phyloP scores from a whole-genome alignment of 1,140 invertebrate genomes.

The Dinothrombium tinctorium region DNA sequence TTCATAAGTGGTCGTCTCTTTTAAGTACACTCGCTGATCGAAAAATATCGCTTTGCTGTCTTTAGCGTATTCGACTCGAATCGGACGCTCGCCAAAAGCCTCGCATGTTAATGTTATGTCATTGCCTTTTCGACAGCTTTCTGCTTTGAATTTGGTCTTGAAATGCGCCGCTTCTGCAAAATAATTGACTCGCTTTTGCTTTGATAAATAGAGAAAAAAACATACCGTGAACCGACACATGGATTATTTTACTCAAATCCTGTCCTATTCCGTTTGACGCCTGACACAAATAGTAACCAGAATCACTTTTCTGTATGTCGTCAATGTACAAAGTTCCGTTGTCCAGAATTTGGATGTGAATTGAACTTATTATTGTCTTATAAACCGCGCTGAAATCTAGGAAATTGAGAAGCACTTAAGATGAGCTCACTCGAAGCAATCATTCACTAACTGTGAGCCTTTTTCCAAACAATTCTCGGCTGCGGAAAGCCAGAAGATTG shows the following conservation, averaged over 20 bases:
- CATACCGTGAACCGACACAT: conserved; percentile 21
- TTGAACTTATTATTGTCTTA: conserved; percentile 12
- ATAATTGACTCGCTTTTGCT: too few species aligned
- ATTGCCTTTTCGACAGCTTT: conserved; percentile 16
- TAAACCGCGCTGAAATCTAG: background rate
- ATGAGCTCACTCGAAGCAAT: background rate
- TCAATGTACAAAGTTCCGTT: conserved; percentile 19
- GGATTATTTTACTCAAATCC: conserved; percentile 23
- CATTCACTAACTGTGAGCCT: conserved; percentile 12
- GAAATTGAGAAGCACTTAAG: background rate
- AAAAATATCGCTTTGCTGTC: conserved; percentile 10
- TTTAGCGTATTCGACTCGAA: conserved; percentile 22
- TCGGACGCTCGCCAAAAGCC: conserved; percentile 23
- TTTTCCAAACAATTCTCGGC: conserved; percentile 24
- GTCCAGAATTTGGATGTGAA: conserved; percentile 17
- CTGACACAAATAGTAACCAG: conserved; percentile 24
- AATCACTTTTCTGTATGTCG: conserved; percentile 18
- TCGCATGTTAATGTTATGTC: conserved; percentile 23
- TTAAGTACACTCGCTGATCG: background rate
- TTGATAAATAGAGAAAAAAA: background rate
- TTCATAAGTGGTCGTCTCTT: conserved; percentile 1
- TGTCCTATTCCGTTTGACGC: conserved; percentile 22
- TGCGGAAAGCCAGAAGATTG: conserved; percentile 23
- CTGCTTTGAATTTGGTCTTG: conserved; percentile 12
- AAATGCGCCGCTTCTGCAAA: conserved; percentile 17